phyloP scores from a whole-genome alignment of 2,888 invertebrate genomes.

The Rotaria socialis region DNA sequence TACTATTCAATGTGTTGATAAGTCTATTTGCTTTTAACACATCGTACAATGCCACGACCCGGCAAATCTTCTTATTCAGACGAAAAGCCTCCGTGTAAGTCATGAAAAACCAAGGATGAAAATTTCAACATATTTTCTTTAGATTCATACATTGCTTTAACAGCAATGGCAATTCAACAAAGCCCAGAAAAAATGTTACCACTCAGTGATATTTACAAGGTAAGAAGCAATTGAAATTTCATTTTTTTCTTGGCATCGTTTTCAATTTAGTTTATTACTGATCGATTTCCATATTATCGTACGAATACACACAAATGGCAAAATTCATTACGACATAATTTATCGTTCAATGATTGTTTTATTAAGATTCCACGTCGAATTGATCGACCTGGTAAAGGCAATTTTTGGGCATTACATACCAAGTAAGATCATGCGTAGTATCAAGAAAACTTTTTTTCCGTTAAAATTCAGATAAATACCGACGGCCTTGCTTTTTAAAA shows the following conservation, averaged over 20 bases:
- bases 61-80: conserved; percentile 93
- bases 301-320: conserved; percentile 73
- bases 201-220: conserved; percentile 79
- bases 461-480: too few relatives aligned
- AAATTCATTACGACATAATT: conserved; percentile 72
- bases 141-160: conserved; percentile 91
- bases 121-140: neutral
- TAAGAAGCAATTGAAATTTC: neutral
- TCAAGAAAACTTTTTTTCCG: too few relatives aligned
- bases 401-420: conserved; percentile 68
- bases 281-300: conserved; percentile 78
- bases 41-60: conserved; percentile 77
- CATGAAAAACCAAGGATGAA: neutral
- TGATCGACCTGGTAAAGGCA: conserved; percentile 76
- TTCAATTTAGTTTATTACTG: conserved; percentile 71
- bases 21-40: conserved; percentile 32
- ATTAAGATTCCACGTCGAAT: conserved; percentile 79
- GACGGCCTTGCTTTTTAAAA: too few relatives aligned
- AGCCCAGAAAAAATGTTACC: conserved; percentile 92
- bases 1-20: conserved; percentile 21
- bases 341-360: conserved; percentile 92
- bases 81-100: conserved; percentile 82
- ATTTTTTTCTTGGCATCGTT: neutral
- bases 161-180: conserved; percentile 98
- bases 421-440: neutral